These are phyloP conservation scores for Watersipora subatra DNA, from an alignment of 1,140 invertebrate species.

Conservation along the genomic window DNA sequence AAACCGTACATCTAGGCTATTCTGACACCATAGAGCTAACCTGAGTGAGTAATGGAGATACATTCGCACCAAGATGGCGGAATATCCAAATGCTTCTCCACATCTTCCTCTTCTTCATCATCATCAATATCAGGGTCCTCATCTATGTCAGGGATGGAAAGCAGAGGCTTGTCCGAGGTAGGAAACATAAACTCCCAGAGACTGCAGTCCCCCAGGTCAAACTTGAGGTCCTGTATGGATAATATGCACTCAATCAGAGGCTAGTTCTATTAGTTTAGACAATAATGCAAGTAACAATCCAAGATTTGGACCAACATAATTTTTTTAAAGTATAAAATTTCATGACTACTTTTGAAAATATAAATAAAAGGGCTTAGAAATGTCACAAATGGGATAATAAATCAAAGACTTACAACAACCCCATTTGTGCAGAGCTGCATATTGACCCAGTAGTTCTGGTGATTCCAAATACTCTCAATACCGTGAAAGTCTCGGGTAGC, in stretches of 20 bases:
- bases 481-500: constrained; percentile 54
- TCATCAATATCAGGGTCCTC: constrained; percentile 34
- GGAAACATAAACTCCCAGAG: constrained; percentile 42
- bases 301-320: too few relatives aligned
- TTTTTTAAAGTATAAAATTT: too few relatives aligned
- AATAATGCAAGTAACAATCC: too few relatives aligned
- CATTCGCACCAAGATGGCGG: constrained; percentile 62
- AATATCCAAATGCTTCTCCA: constrained; percentile 51
- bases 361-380: too few relatives aligned
- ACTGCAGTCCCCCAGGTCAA: constrained; percentile 37
- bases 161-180: constrained; percentile 25
- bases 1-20: background rate
- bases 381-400: too few relatives aligned
- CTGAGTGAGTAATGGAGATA: constrained; percentile 51
- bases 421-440: constrained; percentile 48
- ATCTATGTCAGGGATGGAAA: constrained; percentile 26
- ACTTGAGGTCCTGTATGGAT: constrained; percentile 33
- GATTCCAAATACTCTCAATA: constrained; percentile 71
- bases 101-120: constrained; percentile 45
- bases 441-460: constrained; percentile 73
- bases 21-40: constrained; percentile 35
- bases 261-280: background rate
- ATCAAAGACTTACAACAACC: constrained; percentile 22
- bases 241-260: constrained; percentile 7
- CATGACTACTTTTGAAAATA: too few relatives aligned